Evolutionary conservation across 1,140 invertebrate species (phyloP), one percentile per base, ranked within the genome.

Genomic region (Mesaphorura yosii): DNA sequence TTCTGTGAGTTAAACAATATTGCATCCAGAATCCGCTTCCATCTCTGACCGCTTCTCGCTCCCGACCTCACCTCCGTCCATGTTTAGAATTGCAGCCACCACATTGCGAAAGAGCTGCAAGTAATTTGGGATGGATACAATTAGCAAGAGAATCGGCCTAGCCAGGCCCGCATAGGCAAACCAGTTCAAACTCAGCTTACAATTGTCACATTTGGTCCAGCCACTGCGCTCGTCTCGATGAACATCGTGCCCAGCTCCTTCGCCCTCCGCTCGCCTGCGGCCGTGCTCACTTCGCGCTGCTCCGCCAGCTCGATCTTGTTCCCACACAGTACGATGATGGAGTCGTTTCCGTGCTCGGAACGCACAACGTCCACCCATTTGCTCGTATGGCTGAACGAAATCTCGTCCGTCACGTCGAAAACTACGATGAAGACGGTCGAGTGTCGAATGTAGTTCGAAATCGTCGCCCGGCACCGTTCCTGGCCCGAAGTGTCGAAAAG

Each of bases 351-450:
- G 29, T 46, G 44, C 12, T 22, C 44, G 7, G 44, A 46, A 7
- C 44, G 44, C 10, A 46, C 12, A 46, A 46, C 23, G 23, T 46
- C 44, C 7, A 46, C 23, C 44, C 44, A 46, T 19, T 46, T 46
- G 10, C 6, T 27, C 10, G 44, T 46, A 6, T 27, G 5, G 6
- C 23, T 6, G 29, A 46, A 46, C 6, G 44, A 46, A 14, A 27
- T 27, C 7, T 27, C 23, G 25, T 46, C 44, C 10, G 44, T 46
- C 17, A 46, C 44, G 19, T 46, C 44, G 44, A 27, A 46, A 20
- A 46, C 44, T 7, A 46, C 44, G 7, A 46, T 26, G 23, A 46
- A 46, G 19, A 46, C 19, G 7, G 44, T 46, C 5, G 44, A 46
- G 44, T 46, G 44, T 7, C 44, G 7, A 7, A 46, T 46, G 23